A percentile compares a stretch with the other conserved stretches of the same genome.
Evolutionary conservation across 1,140 invertebrate species (phyloP).

Genomic region (Anastrepha obliqua): DNA sequence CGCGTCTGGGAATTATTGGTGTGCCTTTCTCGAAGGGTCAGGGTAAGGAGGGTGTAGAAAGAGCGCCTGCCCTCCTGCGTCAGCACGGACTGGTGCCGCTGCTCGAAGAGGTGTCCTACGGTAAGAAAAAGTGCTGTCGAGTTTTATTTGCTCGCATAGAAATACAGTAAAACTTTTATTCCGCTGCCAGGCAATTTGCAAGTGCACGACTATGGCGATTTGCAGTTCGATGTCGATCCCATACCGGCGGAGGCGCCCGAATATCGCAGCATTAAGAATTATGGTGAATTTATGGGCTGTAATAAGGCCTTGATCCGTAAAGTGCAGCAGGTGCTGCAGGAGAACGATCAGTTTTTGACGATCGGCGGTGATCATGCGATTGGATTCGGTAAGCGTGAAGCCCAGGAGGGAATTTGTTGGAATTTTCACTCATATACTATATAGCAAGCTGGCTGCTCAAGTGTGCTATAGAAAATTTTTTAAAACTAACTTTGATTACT

Average conservation of each 20-base stretch:
- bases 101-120: slow-evolving; percentile 58
- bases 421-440: too few species aligned
- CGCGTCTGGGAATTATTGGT: slow-evolving; percentile 80
- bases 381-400: slow-evolving; percentile 79
- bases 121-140: not conserved
- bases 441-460: too few species aligned
- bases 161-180: not conserved
- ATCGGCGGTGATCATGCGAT: slow-evolving; percentile 93
- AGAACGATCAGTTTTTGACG: slow-evolving; percentile 81
- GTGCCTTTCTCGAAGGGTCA: slow-evolving; percentile 86
- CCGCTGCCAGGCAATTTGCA: slow-evolving; percentile 76
- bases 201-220: slow-evolving; percentile 83
- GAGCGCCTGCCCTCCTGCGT: slow-evolving; percentile 77
- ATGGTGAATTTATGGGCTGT: slow-evolving; percentile 80
- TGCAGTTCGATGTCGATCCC: slow-evolving; percentile 75
- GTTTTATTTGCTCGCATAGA: not conserved
- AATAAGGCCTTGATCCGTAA: slow-evolving; percentile 79
- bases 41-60: slow-evolving; percentile 78
- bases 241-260: slow-evolving; percentile 68
- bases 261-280: slow-evolving; percentile 76
- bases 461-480: too few species aligned
- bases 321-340: slow-evolving; percentile 79
- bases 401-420: not conserved
- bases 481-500: too few species aligned
- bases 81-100: slow-evolving; percentile 72